Evolutionary conservation across 2,113 vertebrate species (phyloP), one percentile per base, ranked within the genome.

Genomic region (Nibea albiflora): DNA sequence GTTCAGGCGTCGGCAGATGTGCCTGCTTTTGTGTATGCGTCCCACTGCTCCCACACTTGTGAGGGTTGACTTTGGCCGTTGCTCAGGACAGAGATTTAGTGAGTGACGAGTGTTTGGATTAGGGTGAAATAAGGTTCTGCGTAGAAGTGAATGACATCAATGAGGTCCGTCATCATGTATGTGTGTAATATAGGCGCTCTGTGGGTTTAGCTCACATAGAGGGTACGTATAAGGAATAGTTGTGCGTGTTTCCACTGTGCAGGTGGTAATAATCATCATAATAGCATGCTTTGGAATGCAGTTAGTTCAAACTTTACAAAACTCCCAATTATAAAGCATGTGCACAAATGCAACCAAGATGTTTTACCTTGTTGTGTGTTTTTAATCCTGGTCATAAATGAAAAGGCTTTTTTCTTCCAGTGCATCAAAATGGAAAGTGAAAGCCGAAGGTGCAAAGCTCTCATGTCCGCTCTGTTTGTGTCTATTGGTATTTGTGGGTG

Each of bases 1-100:
- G n/a, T 76, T 87, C 76, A 81, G 83, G 72, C 73, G 35, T 46
- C 83, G 70, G 85, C 91, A 92, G 80, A 92, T 92, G 85, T 80
- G 84, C 60, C 52, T 39, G 68, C 57, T 42, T 62, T 60, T 62
- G 44, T 49, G 66, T 28, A 11, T 77, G 31, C 84, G 39, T 49
- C 28, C 39, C 47, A 14, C 71, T 74, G 68, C 56, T 57, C 26
- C 15, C 17, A 22, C 35, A 24, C 66, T 62, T 70, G 1, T 56
- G 8, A 70, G 16, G 20, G 39, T 5, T 22, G 44, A 64, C 64
- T 72, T 75, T 56, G 22, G 39, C 17, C 22, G 10, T 15, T 46
- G 15, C 63, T n/a, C 0, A 0, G 7, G 3, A 52, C 15, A 24
- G 16, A 20, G 22, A 62, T 31, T 63, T 19, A 39, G 14, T 26